Conservation (phyloP, 2,797 vertebrate genomes). For the Leuciscus waleckii region DNA sequence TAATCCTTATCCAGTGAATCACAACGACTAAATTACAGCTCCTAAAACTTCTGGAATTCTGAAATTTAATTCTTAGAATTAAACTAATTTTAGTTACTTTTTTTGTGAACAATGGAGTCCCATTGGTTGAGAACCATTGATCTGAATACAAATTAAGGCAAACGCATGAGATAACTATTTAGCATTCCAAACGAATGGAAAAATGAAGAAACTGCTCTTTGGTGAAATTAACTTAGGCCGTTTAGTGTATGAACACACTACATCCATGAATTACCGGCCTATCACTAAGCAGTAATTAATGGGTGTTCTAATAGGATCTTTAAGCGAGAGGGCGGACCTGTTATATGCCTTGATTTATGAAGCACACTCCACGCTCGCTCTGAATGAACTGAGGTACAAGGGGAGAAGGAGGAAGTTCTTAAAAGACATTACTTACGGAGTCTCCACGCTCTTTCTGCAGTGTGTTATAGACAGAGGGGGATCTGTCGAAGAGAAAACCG, state of each 20-base stretch:
- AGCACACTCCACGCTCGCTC: constrained; percentile 20
- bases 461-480: constrained; percentile 98
- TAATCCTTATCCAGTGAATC: not conserved
- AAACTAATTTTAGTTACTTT: not conserved
- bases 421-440: constrained; percentile 89
- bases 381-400: constrained; percentile 3
- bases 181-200: not conserved
- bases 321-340: constrained; percentile 21
- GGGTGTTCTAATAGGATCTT: constrained; percentile 19
- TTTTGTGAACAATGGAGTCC: not conserved
- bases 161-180: constrained; percentile 1
- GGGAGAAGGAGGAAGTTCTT: constrained; percentile 1
- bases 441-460: constrained; percentile 96
- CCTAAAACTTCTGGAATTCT: not conserved
- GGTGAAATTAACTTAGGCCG: constrained; percentile 15
- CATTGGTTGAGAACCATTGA: not conserved
- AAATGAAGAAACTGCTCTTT: constrained; percentile 14
- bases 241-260: not conserved
- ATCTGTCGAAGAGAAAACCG: constrained; percentile 75
- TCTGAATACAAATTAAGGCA: constrained; percentile 7
- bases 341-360: constrained; percentile 1
- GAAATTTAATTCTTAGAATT: not conserved
- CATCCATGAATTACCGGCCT: not conserved
- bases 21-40: not conserved
- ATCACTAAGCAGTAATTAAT: constrained; percentile 27